Percentiles rank a stretch among this genome's conserved stretches.
Evolutionary conservation across 2,888 invertebrate species (phyloP).

Genomic region (Cheiracanthium punctorium): DNA sequence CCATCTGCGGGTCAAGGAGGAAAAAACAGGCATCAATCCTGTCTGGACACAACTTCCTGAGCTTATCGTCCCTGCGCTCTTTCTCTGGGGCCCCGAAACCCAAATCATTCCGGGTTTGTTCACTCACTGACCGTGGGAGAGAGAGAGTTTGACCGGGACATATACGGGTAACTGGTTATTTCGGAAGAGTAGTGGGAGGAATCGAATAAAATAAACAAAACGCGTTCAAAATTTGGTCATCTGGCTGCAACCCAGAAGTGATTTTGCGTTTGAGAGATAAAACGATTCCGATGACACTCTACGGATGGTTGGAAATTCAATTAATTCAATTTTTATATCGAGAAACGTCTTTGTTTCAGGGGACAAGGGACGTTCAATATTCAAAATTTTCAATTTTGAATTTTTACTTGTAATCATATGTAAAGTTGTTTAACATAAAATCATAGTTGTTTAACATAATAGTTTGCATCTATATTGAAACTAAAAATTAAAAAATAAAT

Average conservation of each 20-base stretch:
- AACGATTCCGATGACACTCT: too few species aligned
- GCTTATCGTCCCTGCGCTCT: not conserved
- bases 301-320: too few species aligned
- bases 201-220: not conserved
- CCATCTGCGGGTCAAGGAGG: not conserved
- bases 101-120: not conserved
- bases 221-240: not conserved
- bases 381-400: too few species aligned
- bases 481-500: too few species aligned
- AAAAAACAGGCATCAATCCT: not conserved
- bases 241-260: not conserved
- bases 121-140: slow-evolving; percentile 13
- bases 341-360: too few species aligned
- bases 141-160: slow-evolving; percentile 13
- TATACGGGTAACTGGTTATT: not conserved
- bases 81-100: not conserved
- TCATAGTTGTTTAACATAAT: too few species aligned
- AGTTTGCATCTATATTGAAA: too few species aligned
- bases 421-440: too few species aligned
- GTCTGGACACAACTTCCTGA: not conserved
- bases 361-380: too few species aligned
- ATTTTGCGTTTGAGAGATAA: not conserved
- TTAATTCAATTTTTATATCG: too few species aligned
- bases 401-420: too few species aligned
- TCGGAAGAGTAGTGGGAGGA: not conserved